Base-by-base conservation (phyloP, 2,113 vertebrate species). In the Eurystomus gularis region DNA sequence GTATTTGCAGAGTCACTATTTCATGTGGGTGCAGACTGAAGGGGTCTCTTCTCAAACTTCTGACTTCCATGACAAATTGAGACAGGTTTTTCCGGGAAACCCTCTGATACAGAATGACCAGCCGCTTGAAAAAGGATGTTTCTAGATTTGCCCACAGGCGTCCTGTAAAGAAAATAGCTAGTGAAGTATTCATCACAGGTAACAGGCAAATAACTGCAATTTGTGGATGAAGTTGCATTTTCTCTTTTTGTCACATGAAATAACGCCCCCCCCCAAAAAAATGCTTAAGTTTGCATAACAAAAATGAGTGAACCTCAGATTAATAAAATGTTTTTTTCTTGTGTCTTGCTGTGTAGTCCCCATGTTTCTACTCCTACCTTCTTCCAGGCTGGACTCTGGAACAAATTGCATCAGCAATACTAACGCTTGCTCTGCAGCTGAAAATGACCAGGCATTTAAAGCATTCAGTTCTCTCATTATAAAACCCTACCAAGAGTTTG, bases 21-120 rank as follows among this genome's bases (percentile, higher is more conserved):
- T 52, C 37, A 20, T 5, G 5, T 28, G 20, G 2, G 2, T 6
- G 3, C 33, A 54, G 28, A 3, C 1, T 2, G 6, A 1, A 17
- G 49, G 2, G 1, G 3, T 2, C 0, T 33, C 1, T 11, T 57
- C 4, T 19, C 3, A 0, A 0, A 2, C 0, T 0, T 3, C 0
- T 0, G 13, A 9, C 0, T 6, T 35, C 1, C 5, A 0, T 3
- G 7, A 13, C 0, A 40, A 61, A 11, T 4, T 4, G 2, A 29
- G 2, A 15, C 2, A 97, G 5, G 3, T 17, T 72, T 23, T 29
- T 0, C 55, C 52, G 13, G 28, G 84, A 95, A 84, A 35, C 52
- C 6, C 25, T 65, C 65, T 54, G 87, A 78, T 94, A 97, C 0
- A 95, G 31, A 79, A 8, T 3, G 55, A 98, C 94, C 37, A 98